Percentiles rank a stretch among this genome's conserved stretches.
phyloP scores from a whole-genome alignment of 1,140 invertebrate genomes.

The Drosophila mojavensis region DNA sequence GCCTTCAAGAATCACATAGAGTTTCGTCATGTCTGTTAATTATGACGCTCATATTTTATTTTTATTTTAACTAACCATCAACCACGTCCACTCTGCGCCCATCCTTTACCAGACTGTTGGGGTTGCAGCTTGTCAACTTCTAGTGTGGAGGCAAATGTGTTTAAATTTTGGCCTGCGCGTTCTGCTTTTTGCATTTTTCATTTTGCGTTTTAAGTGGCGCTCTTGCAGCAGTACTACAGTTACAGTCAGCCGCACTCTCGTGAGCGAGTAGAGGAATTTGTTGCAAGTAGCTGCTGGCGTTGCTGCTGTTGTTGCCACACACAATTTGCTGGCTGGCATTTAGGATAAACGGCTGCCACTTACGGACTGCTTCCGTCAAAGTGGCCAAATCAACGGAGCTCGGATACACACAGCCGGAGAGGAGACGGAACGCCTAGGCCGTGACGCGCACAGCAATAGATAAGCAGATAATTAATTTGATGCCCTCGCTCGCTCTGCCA shows the following conservation, averaged over 20 bases:
- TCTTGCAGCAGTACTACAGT: constrained; percentile 38
- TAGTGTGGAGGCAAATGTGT: constrained; percentile 42
- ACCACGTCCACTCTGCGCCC: too few species aligned
- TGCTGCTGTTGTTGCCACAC: constrained; percentile 44
- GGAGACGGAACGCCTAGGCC: constrained; percentile 8
- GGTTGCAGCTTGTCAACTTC: too few species aligned
- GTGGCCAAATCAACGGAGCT: constrained; percentile 17
- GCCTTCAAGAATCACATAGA: too few species aligned
- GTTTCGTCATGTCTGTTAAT: too few species aligned
- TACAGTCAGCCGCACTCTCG: constrained; percentile 21
- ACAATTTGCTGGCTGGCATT: constrained; percentile 54
- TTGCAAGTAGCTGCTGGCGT: constrained; percentile 29
- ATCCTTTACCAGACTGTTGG: too few species aligned
- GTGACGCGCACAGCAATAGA: background rate
- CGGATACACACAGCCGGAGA: constrained; percentile 3
- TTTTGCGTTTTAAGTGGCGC: constrained; percentile 52
- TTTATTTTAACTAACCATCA: too few species aligned
- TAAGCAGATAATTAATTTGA: constrained; percentile 38
- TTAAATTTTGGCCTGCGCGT: constrained; percentile 23
- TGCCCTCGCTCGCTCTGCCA: background rate
- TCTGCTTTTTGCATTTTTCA: constrained; percentile 15
- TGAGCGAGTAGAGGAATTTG: constrained; percentile 51
- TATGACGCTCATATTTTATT: too few species aligned
- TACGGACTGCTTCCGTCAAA: constrained; percentile 18
- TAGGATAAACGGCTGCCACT: constrained; percentile 68